These are phyloP conservation scores for Drosophila orosa DNA, from an alignment of 1,140 invertebrate species.

Conservation along the genomic window DNA sequence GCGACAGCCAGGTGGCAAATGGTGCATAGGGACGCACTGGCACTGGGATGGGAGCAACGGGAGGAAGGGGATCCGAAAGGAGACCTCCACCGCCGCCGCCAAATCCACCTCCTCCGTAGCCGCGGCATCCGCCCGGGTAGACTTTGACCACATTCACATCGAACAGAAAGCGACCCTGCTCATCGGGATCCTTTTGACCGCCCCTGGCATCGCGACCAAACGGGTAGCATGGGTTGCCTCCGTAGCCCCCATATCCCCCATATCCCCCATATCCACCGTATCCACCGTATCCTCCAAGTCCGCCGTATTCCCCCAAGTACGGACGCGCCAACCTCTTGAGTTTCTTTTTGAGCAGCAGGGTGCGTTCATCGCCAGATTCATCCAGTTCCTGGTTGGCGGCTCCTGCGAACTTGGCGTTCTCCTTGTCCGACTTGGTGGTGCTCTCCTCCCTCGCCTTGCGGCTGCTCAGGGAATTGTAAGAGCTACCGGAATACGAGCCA, in stretches of 20 bases:
- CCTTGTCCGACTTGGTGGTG: conserved; percentile 57
- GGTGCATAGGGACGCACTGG: conserved; percentile 70
- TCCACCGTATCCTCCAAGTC: conserved; percentile 41
- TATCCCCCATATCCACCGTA: conserved; percentile 31
- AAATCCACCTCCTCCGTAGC: conserved; percentile 51
- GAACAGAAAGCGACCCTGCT: conserved; percentile 77
- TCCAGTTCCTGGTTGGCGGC: conserved; percentile 72
- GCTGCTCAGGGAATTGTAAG: conserved; percentile 23
- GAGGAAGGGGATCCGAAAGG: conserved; percentile 65
- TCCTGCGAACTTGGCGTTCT: conserved; percentile 79
- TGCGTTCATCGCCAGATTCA: conserved; percentile 57
- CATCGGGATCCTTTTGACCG: conserved; percentile 53
- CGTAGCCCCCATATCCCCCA: conserved; percentile 41
- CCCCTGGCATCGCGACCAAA: conserved; percentile 68
- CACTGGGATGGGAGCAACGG: conserved; percentile 48
- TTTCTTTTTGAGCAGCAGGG: conserved; percentile 68
- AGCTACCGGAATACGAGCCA: conserved; percentile 5
- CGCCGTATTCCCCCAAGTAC: conserved; percentile 38
- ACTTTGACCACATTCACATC: conserved; percentile 81
- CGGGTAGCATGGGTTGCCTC: conserved; percentile 56
- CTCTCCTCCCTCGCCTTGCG: conserved; percentile 50
- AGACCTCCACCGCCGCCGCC: conserved; percentile 60
- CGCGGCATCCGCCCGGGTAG: conserved; percentile 56
- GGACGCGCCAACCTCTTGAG: conserved; percentile 51
- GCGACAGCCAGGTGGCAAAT: conserved; percentile 68